Evolutionary conservation across 2,888 invertebrate species (phyloP).

Genomic region (Exephanes ischioxanthus): DNA sequence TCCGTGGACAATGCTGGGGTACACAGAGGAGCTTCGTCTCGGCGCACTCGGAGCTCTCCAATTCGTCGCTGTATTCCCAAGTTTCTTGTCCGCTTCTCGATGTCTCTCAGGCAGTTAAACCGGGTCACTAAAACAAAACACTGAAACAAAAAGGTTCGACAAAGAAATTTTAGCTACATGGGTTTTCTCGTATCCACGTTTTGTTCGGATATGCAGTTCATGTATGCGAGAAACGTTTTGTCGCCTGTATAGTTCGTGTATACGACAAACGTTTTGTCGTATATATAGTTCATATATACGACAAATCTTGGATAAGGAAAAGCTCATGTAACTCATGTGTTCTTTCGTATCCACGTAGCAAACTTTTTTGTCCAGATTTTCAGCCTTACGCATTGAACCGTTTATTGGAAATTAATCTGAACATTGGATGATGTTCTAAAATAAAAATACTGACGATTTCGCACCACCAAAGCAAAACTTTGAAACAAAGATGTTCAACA

Average conservation of each 20-base stretch:
- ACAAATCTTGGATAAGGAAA: not conserved
- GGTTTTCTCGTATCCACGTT: not conserved
- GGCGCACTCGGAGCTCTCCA: not conserved
- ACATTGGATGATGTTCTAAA: not conserved
- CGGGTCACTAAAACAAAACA: not conserved
- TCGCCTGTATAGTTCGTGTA: too few relatives aligned
- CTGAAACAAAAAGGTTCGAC: not conserved
- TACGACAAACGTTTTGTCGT: not conserved
- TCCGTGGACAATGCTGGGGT: conserved; percentile 58
- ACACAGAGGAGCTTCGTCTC: conserved; percentile 32
- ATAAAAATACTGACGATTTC: too few relatives aligned
- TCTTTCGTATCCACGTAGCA: too few relatives aligned
- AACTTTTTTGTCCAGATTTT: too few relatives aligned
- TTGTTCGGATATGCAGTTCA: too few relatives aligned
- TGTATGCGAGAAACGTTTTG: too few relatives aligned
- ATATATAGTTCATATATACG: too few relatives aligned
- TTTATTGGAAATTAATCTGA: not conserved
- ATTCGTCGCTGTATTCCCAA: conserved; percentile 27
- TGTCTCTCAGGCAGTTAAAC: not conserved
- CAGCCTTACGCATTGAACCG: not conserved
- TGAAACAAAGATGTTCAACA: not conserved
- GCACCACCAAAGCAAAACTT: too few relatives aligned
- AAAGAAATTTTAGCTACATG: not conserved
- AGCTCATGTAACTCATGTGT: not conserved
- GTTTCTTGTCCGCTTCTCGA: conserved; percentile 10